These are phyloP conservation scores for Cryptus viduatorius DNA, from an alignment of 2,888 invertebrate species.

Conservation along the genomic window DNA sequence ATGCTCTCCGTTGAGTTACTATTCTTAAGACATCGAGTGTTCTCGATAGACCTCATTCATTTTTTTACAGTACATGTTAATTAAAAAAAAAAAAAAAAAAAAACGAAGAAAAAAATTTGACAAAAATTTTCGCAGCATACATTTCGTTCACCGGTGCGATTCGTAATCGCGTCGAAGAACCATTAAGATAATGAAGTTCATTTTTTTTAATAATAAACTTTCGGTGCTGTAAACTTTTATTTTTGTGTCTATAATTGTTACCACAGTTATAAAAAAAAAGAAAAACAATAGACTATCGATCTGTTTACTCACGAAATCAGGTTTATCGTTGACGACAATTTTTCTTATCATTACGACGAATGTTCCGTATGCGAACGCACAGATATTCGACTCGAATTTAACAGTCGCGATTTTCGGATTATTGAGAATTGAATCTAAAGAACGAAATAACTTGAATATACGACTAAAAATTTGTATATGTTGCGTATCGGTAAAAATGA, in stretches of 20 bases:
- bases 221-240: slow-evolving; percentile 20
- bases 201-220: slow-evolving; percentile 18
- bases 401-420: too few relatives aligned
- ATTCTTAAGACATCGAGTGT: slow-evolving; percentile 7
- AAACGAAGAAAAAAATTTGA: too few relatives aligned
- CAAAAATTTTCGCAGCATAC: slow-evolving; percentile 16
- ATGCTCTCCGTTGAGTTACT: slow-evolving; percentile 5
- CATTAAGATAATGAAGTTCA: neutral
- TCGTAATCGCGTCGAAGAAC: neutral
- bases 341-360: neutral
- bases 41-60: neutral
- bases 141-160: neutral
- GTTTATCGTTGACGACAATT: neutral
- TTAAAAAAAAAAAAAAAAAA: slow-evolving; percentile 12
- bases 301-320: neutral
- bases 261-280: neutral
- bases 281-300: neutral
- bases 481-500: neutral
- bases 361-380: neutral
- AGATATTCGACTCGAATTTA: neutral
- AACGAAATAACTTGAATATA: neutral
- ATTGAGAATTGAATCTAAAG: too few relatives aligned
- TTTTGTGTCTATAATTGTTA: neutral
- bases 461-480: neutral
- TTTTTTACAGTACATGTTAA: neutral